Evolutionary conservation across 2,888 invertebrate genomes (phyloP), one percentile per base, ranked within the genome.

Genomic region (Eristalis tenax): DNA sequence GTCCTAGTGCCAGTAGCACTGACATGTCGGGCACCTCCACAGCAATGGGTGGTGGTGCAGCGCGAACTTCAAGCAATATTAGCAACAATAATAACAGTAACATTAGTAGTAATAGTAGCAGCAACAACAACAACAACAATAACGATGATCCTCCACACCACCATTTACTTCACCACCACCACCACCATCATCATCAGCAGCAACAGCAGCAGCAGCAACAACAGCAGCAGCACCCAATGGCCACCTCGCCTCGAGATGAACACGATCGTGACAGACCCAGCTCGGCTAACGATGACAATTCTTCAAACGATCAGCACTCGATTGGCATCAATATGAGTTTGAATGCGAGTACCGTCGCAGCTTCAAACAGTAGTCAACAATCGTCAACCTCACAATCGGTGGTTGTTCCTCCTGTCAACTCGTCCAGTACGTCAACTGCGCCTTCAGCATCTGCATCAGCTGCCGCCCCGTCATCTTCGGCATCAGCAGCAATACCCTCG

Each of bases 261-360:
- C 57, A 92, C 92, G 90, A 93, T 91, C 90, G 92, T 92, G 84
- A 88, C 63, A 57, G 88, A 89, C 87, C 74, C 85, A 78, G 80
- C 35, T 92, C 91, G 50, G 92, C 95, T 13, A 95, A 95, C 92
- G 95, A 94, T 89, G 94, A 95, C 90, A 92, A 94, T 69, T 94
- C 94, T 89, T 95, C 95, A 89, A 94, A 94, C 91, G 95, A 95
- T 90, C 83, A 83, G 63, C 83, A 87, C 76, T 89, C 91, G 90
- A 93, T 95, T 91, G 95, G 95, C 93, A 92, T 95, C 91, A 95
- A 95, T 90, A 95, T 95, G 95, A 95, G 94, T 69, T 94, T 95
- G 90, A 94, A 94, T 91, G 94, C 94, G 88, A 94, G 94, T 90
- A 90, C 88, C 87, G 89, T 88, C 88, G 90, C 89, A 43, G 87